A percentile compares a stretch with the other conserved stretches of the same genome.
Conservation (phyloP, 1,140 invertebrate genomes). For the Tyrophagus putrescentiae region DNA sequence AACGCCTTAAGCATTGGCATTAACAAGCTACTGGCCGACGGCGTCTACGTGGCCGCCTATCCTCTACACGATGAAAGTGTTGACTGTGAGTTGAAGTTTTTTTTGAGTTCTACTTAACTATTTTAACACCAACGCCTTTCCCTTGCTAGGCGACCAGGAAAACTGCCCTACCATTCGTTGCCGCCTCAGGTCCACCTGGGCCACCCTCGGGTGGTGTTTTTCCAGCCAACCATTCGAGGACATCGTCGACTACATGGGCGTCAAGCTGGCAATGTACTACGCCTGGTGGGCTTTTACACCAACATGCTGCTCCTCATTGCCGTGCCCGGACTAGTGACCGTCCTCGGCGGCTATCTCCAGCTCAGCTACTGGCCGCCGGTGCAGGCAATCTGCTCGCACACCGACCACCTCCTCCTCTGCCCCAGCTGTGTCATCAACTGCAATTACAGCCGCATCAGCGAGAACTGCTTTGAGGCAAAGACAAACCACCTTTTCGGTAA, state of each 20-base stretch:
- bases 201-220: slow-evolving; percentile 62
- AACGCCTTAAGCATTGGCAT: slow-evolving; percentile 37
- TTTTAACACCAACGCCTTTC: neutral
- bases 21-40: slow-evolving; percentile 57
- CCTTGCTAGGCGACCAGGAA: slow-evolving; percentile 24
- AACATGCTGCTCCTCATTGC: slow-evolving; percentile 43
- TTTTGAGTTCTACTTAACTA: neutral
- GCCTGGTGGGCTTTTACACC: slow-evolving; percentile 48
- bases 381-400: slow-evolving; percentile 62
- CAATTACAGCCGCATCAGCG: slow-evolving; percentile 68
- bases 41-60: slow-evolving; percentile 65
- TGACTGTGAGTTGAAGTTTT: neutral
- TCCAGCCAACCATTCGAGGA: slow-evolving; percentile 80
- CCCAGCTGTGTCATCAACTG: slow-evolving; percentile 68
- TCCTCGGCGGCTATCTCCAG: slow-evolving; percentile 48
- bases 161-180: slow-evolving; percentile 19
- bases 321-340: slow-evolving; percentile 40
- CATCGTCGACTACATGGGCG: slow-evolving; percentile 76
- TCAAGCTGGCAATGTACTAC: slow-evolving; percentile 56
- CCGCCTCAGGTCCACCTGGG: slow-evolving; percentile 76
- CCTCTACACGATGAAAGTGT: slow-evolving; percentile 66
- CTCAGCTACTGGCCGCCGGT: slow-evolving; percentile 53
- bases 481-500: slow-evolving; percentile 92
- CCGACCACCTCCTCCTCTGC: slow-evolving; percentile 53
- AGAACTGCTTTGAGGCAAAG: slow-evolving; percentile 66